Evolutionary conservation across 2,797 vertebrate species (phyloP).

Genomic region (Esox lucius): DNA sequence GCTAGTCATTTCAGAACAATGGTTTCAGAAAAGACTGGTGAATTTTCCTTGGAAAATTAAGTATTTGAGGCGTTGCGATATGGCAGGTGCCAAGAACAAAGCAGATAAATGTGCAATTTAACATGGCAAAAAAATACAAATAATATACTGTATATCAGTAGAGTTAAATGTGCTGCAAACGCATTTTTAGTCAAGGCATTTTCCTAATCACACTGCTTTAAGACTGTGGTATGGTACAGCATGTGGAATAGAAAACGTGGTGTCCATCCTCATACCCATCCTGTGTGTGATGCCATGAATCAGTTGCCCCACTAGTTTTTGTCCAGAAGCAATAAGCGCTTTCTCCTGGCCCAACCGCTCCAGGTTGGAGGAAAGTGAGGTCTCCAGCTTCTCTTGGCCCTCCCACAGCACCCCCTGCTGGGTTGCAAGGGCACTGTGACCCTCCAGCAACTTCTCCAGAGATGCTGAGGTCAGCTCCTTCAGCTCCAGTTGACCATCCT

Average conservation of each 20-base stretch:
- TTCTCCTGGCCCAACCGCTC: slow-evolving; percentile 73
- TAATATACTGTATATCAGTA: no score
- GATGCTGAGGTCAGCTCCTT: slow-evolving; percentile 77
- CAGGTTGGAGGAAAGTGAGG: slow-evolving; percentile 68
- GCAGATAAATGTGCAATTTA: no score
- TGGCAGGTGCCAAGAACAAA: no score
- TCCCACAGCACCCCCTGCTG: slow-evolving; percentile 66
- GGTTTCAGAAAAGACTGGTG: no score
- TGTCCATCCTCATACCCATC: slow-evolving; percentile 69
- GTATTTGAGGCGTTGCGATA: no score
- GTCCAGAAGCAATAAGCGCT: slow-evolving; percentile 72
- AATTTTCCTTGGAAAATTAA: no score
- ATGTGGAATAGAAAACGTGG: not conserved
- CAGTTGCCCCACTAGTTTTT: slow-evolving; percentile 72
- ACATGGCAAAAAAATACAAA: no score
- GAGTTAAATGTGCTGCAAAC: no score
- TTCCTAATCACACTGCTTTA: no score
- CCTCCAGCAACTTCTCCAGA: slow-evolving; percentile 74
- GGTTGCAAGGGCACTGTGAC: slow-evolving; percentile 71
- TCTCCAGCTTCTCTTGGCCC: slow-evolving; percentile 73
- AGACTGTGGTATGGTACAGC: no score
- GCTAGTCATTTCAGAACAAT: no score
- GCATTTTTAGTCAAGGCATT: no score
- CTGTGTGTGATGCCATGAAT: slow-evolving; percentile 68
- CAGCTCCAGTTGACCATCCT: slow-evolving; percentile 80